These are phyloP conservation scores for Mustela nigripes DNA, from an alignment of 2,113 vertebrate species.

Conservation along the genomic window DNA sequence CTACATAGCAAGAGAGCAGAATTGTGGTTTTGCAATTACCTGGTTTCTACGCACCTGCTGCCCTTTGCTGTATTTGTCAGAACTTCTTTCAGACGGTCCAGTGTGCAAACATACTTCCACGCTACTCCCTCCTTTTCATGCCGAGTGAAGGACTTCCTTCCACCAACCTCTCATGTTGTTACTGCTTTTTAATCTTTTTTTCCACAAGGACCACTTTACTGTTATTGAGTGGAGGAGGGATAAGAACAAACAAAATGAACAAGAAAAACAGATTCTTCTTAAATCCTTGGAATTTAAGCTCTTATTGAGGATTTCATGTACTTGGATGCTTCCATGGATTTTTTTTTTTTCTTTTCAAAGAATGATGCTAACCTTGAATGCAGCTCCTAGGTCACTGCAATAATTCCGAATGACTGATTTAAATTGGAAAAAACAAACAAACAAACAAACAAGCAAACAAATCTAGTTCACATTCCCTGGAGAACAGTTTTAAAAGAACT, in stretches of 20 bases:
- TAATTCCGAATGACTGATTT: background rate
- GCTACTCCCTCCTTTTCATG: background rate
- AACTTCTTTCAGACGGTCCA: background rate
- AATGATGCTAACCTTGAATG: slow-evolving; percentile 24
- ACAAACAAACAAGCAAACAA: background rate
- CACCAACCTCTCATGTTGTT: background rate
- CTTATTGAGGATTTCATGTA: slow-evolving; percentile 43
- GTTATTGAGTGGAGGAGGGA: slow-evolving; percentile 1
- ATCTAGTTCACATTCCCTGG: background rate
- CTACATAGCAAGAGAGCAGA: background rate
- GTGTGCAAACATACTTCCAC: background rate
- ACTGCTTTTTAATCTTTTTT: slow-evolving; percentile 24
- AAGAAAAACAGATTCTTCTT: slow-evolving; percentile 11
- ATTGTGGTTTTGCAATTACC: background rate
- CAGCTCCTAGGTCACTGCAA: background rate
- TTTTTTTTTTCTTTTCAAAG: slow-evolving; percentile 27
- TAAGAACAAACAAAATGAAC: slow-evolving; percentile 49
- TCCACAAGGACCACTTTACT: background rate
- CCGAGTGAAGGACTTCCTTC: background rate
- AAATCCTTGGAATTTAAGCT: slow-evolving; percentile 42
- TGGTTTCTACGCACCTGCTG: background rate
- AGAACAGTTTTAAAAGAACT: slow-evolving; percentile 15
- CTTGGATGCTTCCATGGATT: background rate
- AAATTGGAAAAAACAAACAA: background rate
- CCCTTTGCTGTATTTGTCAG: background rate